Evolutionary conservation across 2,797 vertebrate genomes (phyloP).

Genomic region (Xiphophorus birchmanni): DNA sequence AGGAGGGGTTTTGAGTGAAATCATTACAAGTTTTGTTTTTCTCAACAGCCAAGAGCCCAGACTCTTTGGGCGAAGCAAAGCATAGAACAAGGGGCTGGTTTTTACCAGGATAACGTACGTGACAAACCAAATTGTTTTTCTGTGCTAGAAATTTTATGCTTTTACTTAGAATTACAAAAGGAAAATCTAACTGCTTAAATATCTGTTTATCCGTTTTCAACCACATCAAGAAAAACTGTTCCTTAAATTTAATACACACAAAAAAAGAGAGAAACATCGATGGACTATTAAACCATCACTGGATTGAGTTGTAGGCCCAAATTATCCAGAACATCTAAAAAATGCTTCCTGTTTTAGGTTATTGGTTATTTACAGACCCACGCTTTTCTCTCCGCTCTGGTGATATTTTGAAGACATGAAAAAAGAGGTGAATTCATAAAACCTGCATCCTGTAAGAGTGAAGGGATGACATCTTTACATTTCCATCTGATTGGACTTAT

Average conservation of each 20-base stretch:
- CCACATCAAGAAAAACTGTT: neutral
- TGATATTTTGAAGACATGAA: neutral
- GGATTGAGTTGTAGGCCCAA: neutral
- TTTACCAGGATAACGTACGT: neutral
- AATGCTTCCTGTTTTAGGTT: neutral
- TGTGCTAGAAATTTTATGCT: neutral
- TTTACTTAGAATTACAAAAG: neutral
- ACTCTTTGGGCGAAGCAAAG: no score
- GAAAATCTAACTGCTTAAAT: neutral
- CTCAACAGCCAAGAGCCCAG: no score
- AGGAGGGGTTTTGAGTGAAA: no score
- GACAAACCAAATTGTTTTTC: neutral
- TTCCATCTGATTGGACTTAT: constrained; percentile 13
- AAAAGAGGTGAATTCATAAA: neutral
- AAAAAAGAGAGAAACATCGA: neutral
- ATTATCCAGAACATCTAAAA: neutral
- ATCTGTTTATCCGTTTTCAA: neutral
- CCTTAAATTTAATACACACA: neutral
- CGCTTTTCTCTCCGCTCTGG: neutral
- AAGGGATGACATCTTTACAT: neutral
- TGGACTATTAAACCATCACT: neutral
- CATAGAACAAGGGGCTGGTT: no score
- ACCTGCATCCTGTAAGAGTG: neutral
- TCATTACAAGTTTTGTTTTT: no score
- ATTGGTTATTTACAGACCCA: neutral